Evolutionary conservation across 2,113 vertebrate genomes (phyloP), one percentile per base, ranked within the genome.

Genomic region (Strix aluco): DNA sequence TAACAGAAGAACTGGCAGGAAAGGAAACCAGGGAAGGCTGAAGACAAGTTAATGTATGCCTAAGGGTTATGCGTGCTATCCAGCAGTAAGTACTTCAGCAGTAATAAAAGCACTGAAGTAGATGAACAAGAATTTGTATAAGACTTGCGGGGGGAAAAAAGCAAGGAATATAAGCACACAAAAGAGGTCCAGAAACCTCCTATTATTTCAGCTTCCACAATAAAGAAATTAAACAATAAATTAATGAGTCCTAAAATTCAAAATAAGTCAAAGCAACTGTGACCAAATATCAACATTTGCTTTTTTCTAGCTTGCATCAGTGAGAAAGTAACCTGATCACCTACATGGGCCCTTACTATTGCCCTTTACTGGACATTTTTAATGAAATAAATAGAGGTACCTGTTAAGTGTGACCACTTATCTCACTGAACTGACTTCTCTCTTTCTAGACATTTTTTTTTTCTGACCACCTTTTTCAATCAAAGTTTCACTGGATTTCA

Each of bases 51-150:
- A 92, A 94, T 81, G 54, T 90, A 94, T 77, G 75, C 90, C 92
- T 92, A 96, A 95, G 95, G 97, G 72, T 93, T 96, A 87, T 47
- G 73, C 81, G 80, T 83, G 74, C 78, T 92, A 73, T 78, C 74
- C 55, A 94, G 91, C 86, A 97, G 44, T 86, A 97, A 95, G 93
- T 92, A 96, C 61, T 94, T 93, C 83, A 92, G 82, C 58, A 97
- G 86, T 92, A 97, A 97, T 94, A 95, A 96, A 96, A 97, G 86
- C 65, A 97, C 63, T 97, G 80, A 92, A 42, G 65, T 12, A 91
- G 93, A 90, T 49, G 94, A 97, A 97, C 67, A 95, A 89, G 88
- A 97, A 92, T 94, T 88, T 94, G 74, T 93, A 3, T 85, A 96
- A 94, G 73, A 92, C 91, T 81, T 73, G 77, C 4, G 1, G 65